These are phyloP conservation scores for Saxidomus purpurata DNA, from an alignment of 1,140 invertebrate species.

Conservation along the genomic window DNA sequence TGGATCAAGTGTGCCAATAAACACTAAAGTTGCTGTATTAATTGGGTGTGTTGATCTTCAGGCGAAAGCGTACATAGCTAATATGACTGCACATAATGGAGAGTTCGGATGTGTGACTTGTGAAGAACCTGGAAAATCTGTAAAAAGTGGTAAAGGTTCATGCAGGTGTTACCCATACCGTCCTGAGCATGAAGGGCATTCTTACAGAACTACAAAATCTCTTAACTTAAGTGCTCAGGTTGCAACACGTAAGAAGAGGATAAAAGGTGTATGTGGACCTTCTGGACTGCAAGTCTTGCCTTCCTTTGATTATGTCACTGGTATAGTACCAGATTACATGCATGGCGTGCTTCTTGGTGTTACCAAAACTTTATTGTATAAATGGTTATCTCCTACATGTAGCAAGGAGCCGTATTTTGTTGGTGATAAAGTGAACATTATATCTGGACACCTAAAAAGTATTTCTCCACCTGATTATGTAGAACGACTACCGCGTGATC, in stretches of 20 bases:
- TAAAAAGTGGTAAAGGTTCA: slow-evolving; percentile 36
- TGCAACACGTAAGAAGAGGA: slow-evolving; percentile 21
- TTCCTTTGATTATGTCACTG: slow-evolving; percentile 51
- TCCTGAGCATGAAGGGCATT: background rate
- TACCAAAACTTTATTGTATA: slow-evolving; percentile 51
- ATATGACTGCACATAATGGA: slow-evolving; percentile 41
- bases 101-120: slow-evolving; percentile 43
- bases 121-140: slow-evolving; percentile 27
- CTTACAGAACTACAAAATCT: background rate
- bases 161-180: slow-evolving; percentile 39
- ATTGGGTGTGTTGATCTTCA: background rate
- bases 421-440: slow-evolving; percentile 46
- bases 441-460: slow-evolving; percentile 42
- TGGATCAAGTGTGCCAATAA: background rate
- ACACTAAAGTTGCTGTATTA: background rate
- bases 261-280: slow-evolving; percentile 49
- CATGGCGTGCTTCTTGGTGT: slow-evolving; percentile 66
- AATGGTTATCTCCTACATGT: slow-evolving; percentile 53
- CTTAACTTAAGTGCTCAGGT: background rate
- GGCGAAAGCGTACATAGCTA: background rate
- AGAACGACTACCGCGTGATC: slow-evolving; percentile 60
- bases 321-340: slow-evolving; percentile 65
- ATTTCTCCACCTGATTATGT: slow-evolving; percentile 55
- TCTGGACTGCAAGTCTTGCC: slow-evolving; percentile 27
- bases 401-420: slow-evolving; percentile 47